phyloP scores from a whole-genome alignment of 2,888 invertebrate species.

The Acrobasis suavella region DNA sequence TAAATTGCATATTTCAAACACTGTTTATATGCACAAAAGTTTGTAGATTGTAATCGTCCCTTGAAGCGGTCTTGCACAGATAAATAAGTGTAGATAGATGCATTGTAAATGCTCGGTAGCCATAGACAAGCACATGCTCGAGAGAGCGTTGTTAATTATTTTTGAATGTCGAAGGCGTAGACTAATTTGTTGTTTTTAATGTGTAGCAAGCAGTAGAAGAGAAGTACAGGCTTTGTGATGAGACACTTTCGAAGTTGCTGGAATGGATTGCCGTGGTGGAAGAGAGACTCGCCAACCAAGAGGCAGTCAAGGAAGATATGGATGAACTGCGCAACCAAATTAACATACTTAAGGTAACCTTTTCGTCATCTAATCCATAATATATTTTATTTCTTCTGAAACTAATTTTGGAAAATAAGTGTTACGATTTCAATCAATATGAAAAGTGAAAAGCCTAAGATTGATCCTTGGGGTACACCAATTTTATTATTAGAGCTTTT shows the following conservation, averaged over 20 bases:
- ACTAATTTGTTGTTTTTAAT: constrained; percentile 43
- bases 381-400: too few relatives aligned
- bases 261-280: constrained; percentile 95
- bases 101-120: constrained; percentile 49
- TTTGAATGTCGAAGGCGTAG: constrained; percentile 25
- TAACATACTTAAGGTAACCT: constrained; percentile 89
- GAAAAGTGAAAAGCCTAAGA: neutral
- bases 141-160: constrained; percentile 27
- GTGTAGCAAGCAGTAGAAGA: constrained; percentile 96
- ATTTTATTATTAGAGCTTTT: too few relatives aligned
- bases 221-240: constrained; percentile 95
- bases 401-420: neutral
- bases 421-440: neutral
- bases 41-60: constrained; percentile 28
- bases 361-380: neutral
- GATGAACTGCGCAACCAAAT: constrained; percentile 95
- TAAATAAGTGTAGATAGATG: constrained; percentile 38
- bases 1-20: constrained; percentile 25
- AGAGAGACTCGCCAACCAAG: constrained; percentile 91
- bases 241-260: constrained; percentile 90
- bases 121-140: constrained; percentile 35
- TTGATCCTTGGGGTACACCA: constrained; percentile 3
- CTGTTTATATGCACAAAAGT: constrained; percentile 28
- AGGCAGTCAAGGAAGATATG: constrained; percentile 92
- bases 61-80: constrained; percentile 28